Evolutionary conservation across 2,888 invertebrate genomes (phyloP), one percentile per base, ranked within the genome.

Genomic region (Lumbricus terrestris): DNA sequence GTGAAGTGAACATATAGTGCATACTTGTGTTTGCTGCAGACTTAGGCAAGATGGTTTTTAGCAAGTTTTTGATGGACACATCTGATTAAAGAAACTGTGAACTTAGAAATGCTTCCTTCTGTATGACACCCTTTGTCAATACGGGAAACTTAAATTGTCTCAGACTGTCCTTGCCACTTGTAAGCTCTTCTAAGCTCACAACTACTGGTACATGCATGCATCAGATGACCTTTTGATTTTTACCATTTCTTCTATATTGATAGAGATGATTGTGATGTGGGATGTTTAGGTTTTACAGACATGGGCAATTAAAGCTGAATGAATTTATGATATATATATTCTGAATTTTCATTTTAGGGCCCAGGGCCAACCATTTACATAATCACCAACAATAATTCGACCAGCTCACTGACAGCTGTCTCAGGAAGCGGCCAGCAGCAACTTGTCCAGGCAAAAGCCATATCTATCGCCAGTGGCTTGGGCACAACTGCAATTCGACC

Each of bases 371-470:
- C 85, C 85, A 85, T 85, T 35, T 85, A 85, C 37, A 85, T 85
- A 35, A 85, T 85, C 85, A 85, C 85, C 37, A 85, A 85, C 85
- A 85, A 85, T 85, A 85, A 85, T 85, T 34, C 85, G 34, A 85
- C 85, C 18, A 85, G 85, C 37, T 35, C 85, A 6, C n/a, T 85
- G 85, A 85, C 85, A 23, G 85, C 85, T 11, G 85, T 85, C 34
- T 85, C 85, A 35, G 85, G 85, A 85, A 85, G 85, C 37, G 23
- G 35, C 37, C 85, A 34, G 34, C 83, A 83, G 33, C 83, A 83
- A 34, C 37, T 85, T 20, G 34, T 85, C 6, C 85, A 85, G 85
- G 35, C 85, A 34, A 85, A 85, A 23, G 85, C 85, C 37, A 11
- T 85, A 13, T 85, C 85, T 23, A 35, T 85, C 34, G 34, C 88